Percentiles rank a stretch among this genome's conserved stretches.
phyloP scores from a whole-genome alignment of 2,113 vertebrate species.

The Chionodraco myersi region DNA sequence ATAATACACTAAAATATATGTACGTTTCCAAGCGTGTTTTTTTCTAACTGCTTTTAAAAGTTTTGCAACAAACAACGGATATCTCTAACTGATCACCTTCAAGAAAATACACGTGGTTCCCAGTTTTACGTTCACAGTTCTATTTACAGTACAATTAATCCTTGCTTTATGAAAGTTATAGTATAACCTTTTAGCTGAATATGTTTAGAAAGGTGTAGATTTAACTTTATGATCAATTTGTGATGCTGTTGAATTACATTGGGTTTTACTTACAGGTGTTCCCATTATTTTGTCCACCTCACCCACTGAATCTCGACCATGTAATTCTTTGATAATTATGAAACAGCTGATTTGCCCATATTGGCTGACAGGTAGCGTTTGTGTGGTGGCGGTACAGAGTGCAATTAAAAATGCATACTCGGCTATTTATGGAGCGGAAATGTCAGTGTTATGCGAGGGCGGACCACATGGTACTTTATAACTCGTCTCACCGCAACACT shows the following conservation, averaged over 20 bases:
- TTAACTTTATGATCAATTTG: too few relatives aligned
- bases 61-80: neutral
- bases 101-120: neutral
- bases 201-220: too few relatives aligned
- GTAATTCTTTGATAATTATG: constrained; percentile 1
- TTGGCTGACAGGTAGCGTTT: constrained; percentile 31
- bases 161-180: neutral
- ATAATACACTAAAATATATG: neutral
- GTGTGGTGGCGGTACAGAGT: constrained; percentile 9
- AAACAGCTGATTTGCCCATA: neutral
- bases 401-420: constrained; percentile 74
- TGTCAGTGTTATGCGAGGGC: constrained; percentile 43
- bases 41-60: neutral
- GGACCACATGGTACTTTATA: constrained; percentile 31
- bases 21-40: neutral
- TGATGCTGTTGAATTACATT: too few relatives aligned
- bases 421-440: constrained; percentile 72
- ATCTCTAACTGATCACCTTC: neutral
- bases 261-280: neutral
- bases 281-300: neutral
- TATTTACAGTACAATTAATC: neutral
- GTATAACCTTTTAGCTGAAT: too few relatives aligned
- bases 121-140: neutral
- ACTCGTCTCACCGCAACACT: constrained; percentile 37
- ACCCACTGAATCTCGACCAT: neutral